These are phyloP conservation scores for Latrodectus hesperus DNA, from an alignment of 2,888 invertebrate genomes.

Conservation along the genomic window DNA sequence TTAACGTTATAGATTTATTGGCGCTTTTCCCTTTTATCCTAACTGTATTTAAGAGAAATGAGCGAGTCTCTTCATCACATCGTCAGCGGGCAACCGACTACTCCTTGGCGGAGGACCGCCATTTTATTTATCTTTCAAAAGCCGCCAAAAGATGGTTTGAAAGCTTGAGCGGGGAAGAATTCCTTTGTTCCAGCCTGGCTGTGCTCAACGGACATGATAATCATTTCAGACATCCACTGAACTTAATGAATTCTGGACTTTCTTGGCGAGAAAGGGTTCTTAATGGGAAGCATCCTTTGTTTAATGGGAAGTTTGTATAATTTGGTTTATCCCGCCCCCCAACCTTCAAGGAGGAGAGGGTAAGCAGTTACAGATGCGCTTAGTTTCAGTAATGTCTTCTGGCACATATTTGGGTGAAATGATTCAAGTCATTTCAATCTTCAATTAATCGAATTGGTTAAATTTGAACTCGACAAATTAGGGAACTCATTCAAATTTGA, in stretches of 20 bases:
- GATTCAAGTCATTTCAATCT: not conserved
- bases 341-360: not conserved
- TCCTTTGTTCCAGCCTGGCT: not conserved
- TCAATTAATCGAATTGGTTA: too few relatives aligned
- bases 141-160: slow-evolving; percentile 2
- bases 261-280: not conserved
- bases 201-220: not conserved
- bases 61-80: slow-evolving; percentile 37
- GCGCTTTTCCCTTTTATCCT: not conserved
- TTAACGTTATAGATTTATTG: slow-evolving; percentile 63
- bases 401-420: not conserved
- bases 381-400: not conserved
- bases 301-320: not conserved
- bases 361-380: not conserved
- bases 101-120: not conserved
- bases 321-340: not conserved
- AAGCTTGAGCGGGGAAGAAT: not conserved
- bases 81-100: not conserved
- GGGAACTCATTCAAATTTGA: too few relatives aligned
- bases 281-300: not conserved
- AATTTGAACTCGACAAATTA: too few relatives aligned
- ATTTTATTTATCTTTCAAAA: slow-evolving; percentile 3
- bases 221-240: not conserved
- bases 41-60: slow-evolving; percentile 33
- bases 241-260: not conserved